Base-by-base conservation (phyloP, 2,888 invertebrate species). In the Branchellion lobata region DNA sequence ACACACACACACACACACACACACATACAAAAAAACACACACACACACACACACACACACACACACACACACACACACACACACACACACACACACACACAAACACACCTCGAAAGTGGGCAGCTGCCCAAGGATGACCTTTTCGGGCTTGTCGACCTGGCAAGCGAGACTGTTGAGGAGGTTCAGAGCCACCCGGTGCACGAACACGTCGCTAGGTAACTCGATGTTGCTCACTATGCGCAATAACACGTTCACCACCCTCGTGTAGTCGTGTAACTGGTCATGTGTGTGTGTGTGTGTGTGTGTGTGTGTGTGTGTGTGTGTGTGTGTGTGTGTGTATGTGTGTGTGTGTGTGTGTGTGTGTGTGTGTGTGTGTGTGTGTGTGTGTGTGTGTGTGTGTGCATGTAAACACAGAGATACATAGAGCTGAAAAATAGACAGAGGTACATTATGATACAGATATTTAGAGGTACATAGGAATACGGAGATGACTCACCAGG, bases 131-230 rank as follows among this genome's bases (percentile, higher is more conserved):
- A 98, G 90, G 85, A 95, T 91, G 74, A 93, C 91, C 87, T 98
- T 98, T 87, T 97, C 95, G 80, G 91, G 90, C 31, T 95, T 95
- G 86, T 96, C 95, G 11, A 97, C 96, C 88, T 96, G 96, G 87
- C 97, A 97, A 5, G 97, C 96, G 83, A 98, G 90, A 0, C 95
- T 94, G 88, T 98, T 98, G 79, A 98, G 90, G 83, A 98, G 90
- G 88, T 95, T 96, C 84, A 97, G 95, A 31, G 95, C 95, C 85
- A 97, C 94, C 82, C 96, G 91, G 86, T 95, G 96, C 14, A 96
- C 94, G 87, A 96, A 95, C 57, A 94, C 93, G 29, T 24, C 27
- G 18, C 53, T 57, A 1, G 31, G 18, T 24, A 61, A 31, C 24
- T 76, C 71, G 81, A 92, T 92, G 18, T 82, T 81, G 29, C 92